Evolutionary conservation across 2,888 invertebrate genomes (phyloP), one percentile per base, ranked within the genome.

Genomic region (Saturnia japonica): DNA sequence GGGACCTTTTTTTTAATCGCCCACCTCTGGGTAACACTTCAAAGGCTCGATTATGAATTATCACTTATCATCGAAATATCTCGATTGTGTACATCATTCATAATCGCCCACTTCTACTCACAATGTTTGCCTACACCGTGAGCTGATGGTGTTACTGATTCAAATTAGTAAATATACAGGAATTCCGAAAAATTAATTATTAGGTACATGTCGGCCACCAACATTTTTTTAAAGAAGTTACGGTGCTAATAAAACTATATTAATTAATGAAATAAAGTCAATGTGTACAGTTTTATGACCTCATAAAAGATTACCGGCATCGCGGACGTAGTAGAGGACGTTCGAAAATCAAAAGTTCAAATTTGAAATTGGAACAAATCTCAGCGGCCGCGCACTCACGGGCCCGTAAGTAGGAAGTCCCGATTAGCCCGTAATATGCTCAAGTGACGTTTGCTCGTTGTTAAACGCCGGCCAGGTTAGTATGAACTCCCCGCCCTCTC

Each of bases 361-460:
- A 82, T 88, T 89, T 84, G 82, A 90, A 91, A 93, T 88, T 91
- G 91, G 89, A 88, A 91, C 91, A 93, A 93, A 93, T 93, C 92
- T 91, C 90, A 81, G 90, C 87, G 85, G 80, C 87, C 80, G 82
- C 81, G 76, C 83, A 85, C 85, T 84, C 82, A 81, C 80, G 76
- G 80, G 78, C 79, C 82, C 84, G 83, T 93, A 93, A 93, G 91
- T 91, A 93, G 93, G 93, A 93, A 92, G 92, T 93, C 86, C 91
- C 92, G 88, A 92, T 93, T 93, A 88, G 85, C 82, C 81, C 85
- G 84, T 92, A 93, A 93, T 93, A 86, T 82, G 91, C 92, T 93
- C 91, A 93, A 93, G 92, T 92, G 91, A 88, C 86, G 87, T 88
- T 83, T 78, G 85, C 78, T 85, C 85, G 85, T 86, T 88, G 83